Base-by-base conservation (phyloP, 2,888 invertebrate genomes). In the Macaria liturata region DNA sequence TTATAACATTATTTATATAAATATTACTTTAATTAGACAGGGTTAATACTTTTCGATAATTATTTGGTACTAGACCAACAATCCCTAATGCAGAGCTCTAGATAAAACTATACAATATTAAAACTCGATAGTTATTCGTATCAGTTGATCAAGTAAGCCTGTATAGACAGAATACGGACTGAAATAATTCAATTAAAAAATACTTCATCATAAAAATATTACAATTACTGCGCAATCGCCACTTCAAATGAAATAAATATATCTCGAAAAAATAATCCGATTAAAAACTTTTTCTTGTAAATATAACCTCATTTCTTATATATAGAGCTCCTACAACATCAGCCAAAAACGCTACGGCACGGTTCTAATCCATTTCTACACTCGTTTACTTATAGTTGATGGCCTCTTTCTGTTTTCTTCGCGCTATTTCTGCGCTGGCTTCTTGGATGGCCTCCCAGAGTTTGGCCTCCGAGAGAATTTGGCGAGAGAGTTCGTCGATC, bases 401-500 rank as follows among this genome's bases (percentile, higher is more conserved):
- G 3, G 72, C 70, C 32, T 87, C 91, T 59, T 91, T 92, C 67
- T 93, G 94, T 77, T 94, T 94, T 64, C 94, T 92, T 61, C 94
- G 87, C 37, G 94, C 92, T 57, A 96, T 91, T 78, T 96, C 96
- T 8, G 94, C 93, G 76, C 95, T 95, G 0, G 96, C 96, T 72
- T 96, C 96, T 73, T 96, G 96, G 20, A 96, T 95, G 3, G 96
- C 96, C 74, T 96, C 96, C 94, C 95, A 96, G 30, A 95, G 88
- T 67, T 95, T 95, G 0, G 96, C 96, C 84, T 96, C 96, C 0
- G 95, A 95, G 79, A 96, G 92, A 20, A 96, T 96, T 81, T 96
- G 96, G 65, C 96, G 93, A 66, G 95, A 95, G 0, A 96, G 91
- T 70, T 96, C 96, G 71, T 96, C 94, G 5, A 95, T 94, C 0